Evolutionary conservation across 1,140 invertebrate genomes (phyloP).

Genomic region (Papilio xuthus): DNA sequence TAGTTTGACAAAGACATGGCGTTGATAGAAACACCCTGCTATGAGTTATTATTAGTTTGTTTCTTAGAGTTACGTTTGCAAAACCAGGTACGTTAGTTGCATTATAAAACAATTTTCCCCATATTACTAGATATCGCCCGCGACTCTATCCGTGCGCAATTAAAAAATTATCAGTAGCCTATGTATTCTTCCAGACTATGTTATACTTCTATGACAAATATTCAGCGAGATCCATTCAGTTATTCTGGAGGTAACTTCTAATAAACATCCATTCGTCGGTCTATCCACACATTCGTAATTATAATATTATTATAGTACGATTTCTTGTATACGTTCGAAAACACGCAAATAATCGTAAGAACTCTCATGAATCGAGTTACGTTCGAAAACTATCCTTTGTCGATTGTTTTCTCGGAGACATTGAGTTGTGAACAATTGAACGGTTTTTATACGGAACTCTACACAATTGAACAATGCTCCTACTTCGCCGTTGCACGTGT

Average conservation of each 20-base stretch:
- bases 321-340: not conserved
- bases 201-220: too few species aligned
- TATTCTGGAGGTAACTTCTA: too few species aligned
- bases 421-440: constrained; percentile 1
- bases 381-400: constrained; percentile 29
- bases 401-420: constrained; percentile 19
- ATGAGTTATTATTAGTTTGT: not conserved
- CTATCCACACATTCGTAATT: too few species aligned
- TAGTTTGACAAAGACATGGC: too few species aligned
- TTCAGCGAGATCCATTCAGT: too few species aligned
- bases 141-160: too few species aligned
- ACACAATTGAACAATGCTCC: constrained; percentile 31
- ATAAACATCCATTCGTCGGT: too few species aligned
- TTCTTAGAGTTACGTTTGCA: not conserved
- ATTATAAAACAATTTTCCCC: not conserved
- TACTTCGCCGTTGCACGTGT: not conserved
- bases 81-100: not conserved
- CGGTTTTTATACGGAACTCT: constrained; percentile 17
- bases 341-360: constrained; percentile 18
- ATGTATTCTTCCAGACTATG: too few species aligned
- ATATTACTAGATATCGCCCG: too few species aligned
- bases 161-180: too few species aligned
- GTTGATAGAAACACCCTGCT: too few species aligned
- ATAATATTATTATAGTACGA: too few species aligned
- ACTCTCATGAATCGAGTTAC: constrained; percentile 12